Evolutionary conservation across 1,140 invertebrate genomes (phyloP).

Genomic region (Atta cephalotes): DNA sequence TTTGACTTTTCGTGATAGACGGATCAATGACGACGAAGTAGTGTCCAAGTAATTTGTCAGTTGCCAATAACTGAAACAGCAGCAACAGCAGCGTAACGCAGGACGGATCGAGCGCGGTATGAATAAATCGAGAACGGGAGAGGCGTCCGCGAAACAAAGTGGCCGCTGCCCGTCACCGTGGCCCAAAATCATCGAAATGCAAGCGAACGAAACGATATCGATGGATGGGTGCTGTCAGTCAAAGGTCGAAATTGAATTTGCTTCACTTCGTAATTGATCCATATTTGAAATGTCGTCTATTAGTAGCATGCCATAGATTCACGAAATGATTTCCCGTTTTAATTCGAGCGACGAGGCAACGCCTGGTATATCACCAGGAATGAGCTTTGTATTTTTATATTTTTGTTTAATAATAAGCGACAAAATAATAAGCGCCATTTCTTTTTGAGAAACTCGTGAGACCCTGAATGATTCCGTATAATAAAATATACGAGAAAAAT

Average conservation of each 20-base stretch:
- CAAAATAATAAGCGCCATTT: neutral
- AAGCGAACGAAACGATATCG: slow-evolving; percentile 70
- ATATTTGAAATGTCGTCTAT: slow-evolving; percentile 73
- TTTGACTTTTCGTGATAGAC: slow-evolving; percentile 12
- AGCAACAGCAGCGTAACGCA: slow-evolving; percentile 19
- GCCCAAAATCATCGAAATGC: slow-evolving; percentile 73
- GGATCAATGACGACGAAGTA: neutral
- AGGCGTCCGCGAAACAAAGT: slow-evolving; percentile 67
- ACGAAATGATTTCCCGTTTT: slow-evolving; percentile 61
- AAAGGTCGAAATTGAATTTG: slow-evolving; percentile 78
- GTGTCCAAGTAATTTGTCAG: slow-evolving; percentile 29
- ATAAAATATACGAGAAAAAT: neutral
- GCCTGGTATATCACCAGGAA: slow-evolving; percentile 1
- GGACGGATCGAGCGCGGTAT: slow-evolving; percentile 27
- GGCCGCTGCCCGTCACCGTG: slow-evolving; percentile 65
- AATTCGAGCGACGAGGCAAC: slow-evolving; percentile 25
- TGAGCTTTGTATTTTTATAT: neutral
- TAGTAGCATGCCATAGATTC: slow-evolving; percentile 41
- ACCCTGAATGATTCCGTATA: neutral
- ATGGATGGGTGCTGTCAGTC: slow-evolving; percentile 76
- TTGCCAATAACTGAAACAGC: slow-evolving; percentile 60
- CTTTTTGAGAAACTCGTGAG: slow-evolving; percentile 21
- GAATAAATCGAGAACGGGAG: slow-evolving; percentile 51
- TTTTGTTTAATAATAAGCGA: neutral
- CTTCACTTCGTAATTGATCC: slow-evolving; percentile 71